Percentiles rank a stretch among this genome's conserved stretches.
Evolutionary conservation across 2,888 invertebrate species (phyloP).

Genomic region (Gryllus longicercus): DNA sequence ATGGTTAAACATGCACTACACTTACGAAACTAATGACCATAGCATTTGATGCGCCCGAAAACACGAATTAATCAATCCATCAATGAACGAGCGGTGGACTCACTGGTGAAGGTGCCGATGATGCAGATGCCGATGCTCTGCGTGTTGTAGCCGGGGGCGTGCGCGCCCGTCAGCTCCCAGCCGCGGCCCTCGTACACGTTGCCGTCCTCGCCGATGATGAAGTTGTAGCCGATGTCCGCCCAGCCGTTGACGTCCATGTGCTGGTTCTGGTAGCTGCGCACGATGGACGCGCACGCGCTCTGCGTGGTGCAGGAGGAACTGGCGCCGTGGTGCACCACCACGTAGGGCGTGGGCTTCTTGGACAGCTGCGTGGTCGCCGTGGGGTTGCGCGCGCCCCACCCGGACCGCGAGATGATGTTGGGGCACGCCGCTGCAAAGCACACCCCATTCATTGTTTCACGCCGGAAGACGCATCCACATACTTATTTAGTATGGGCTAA

Average conservation of each 20-base stretch:
- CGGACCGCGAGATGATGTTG: constrained; percentile 52
- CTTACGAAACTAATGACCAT: too few relatives aligned
- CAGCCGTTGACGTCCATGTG: constrained; percentile 46
- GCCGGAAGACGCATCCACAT: too few relatives aligned
- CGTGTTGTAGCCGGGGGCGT: constrained; percentile 47
- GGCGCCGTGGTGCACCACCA: constrained; percentile 48
- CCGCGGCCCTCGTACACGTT: constrained; percentile 49
- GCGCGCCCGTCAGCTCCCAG: constrained; percentile 49
- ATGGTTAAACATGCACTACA: constrained; percentile 35
- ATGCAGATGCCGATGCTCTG: constrained; percentile 48
- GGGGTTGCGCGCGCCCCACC: constrained; percentile 54
- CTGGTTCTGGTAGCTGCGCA: constrained; percentile 45
- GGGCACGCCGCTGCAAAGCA: constrained; percentile 48
- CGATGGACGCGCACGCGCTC: constrained; percentile 42
- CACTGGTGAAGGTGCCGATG: constrained; percentile 50
- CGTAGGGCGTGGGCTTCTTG: constrained; percentile 43
- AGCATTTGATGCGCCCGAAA: too few relatives aligned
- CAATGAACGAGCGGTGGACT: constrained; percentile 33
- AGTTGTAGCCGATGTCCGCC: constrained; percentile 50
- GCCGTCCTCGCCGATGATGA: constrained; percentile 54
- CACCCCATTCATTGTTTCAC: too few relatives aligned
- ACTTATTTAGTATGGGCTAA: too few relatives aligned
- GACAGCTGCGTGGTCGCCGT: constrained; percentile 36
- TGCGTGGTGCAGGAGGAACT: constrained; percentile 42
- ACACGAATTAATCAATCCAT: too few relatives aligned